These are phyloP conservation scores for Cryptus viduatorius DNA, from an alignment of 2,888 invertebrate genomes.

Conservation along the genomic window DNA sequence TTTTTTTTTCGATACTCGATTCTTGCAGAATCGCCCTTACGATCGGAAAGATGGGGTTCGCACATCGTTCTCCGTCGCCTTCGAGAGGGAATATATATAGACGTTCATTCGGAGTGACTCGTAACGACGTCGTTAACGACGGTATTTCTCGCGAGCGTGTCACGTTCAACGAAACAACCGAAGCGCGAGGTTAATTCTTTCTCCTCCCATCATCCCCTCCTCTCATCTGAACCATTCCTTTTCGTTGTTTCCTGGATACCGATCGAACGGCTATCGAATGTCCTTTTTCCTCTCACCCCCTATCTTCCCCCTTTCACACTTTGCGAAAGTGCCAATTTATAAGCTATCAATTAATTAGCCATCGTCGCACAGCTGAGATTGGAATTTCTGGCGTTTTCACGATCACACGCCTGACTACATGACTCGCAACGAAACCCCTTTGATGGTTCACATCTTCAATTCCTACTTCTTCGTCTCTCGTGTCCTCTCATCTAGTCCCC, in stretches of 20 bases:
- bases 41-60: conserved; percentile 49
- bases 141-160: conserved; percentile 64
- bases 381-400: conserved; percentile 60
- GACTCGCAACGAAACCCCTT: conserved; percentile 14
- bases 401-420: conserved; percentile 50
- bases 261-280: conserved; percentile 23
- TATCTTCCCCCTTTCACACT: not conserved
- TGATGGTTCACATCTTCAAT: conserved; percentile 16
- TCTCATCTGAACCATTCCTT: conserved; percentile 18
- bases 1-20: conserved; percentile 50
- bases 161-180: conserved; percentile 61
- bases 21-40: conserved; percentile 41
- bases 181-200: conserved; percentile 59
- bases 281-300: conserved; percentile 1
- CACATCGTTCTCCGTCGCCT: conserved; percentile 52
- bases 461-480: not conserved
- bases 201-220: not conserved
- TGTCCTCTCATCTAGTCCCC: conserved; percentile 12
- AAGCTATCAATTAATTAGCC: conserved; percentile 66
- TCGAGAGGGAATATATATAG: conserved; percentile 42
- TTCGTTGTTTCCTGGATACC: conserved; percentile 50
- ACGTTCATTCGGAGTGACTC: conserved; percentile 62
- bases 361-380: conserved; percentile 51
- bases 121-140: conserved; percentile 71
- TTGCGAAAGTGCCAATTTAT: conserved; percentile 55